Evolutionary conservation across 37 sponge, comb jelly and placozoan species (phyloP).

Genomic region (Crambe crambe): DNA sequence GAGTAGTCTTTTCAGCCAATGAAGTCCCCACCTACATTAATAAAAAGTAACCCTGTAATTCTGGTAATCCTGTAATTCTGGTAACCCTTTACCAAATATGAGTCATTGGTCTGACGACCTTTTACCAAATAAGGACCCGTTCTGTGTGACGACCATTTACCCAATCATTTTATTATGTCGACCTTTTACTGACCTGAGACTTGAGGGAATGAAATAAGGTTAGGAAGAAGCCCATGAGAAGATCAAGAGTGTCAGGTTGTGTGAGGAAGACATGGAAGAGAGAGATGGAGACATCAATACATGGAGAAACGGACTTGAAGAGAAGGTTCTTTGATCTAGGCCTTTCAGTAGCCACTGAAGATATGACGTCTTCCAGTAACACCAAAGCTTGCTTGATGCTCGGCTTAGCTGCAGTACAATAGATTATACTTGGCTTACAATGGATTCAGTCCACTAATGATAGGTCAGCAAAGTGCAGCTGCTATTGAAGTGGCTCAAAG

Average conservation of each 20-base stretch:
- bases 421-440: too few relatives aligned
- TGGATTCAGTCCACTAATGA: too few relatives aligned
- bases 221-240: conserved; percentile 71
- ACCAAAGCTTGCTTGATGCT: conserved; percentile 38
- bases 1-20: conserved; percentile 59
- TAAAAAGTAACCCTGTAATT: too few relatives aligned
- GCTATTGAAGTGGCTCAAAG: too few relatives aligned
- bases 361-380: conserved; percentile 52
- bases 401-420: conserved; percentile 34
- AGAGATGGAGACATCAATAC: conserved; percentile 33
- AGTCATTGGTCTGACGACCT: not conserved
- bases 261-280: conserved; percentile 54
- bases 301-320: conserved; percentile 45
- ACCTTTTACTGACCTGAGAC: conserved; percentile 13
- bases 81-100: not conserved
- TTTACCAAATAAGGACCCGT: not conserved
- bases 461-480: too few relatives aligned
- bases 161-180: too few relatives aligned
- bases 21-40: conserved; percentile 55
- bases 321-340: conserved; percentile 61
- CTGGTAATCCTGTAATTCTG: too few relatives aligned
- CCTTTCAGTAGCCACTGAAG: conserved; percentile 38
- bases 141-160: not conserved
- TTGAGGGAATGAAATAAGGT: conserved; percentile 64
- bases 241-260: conserved; percentile 54